Percentiles rank a stretch among this genome's conserved stretches.
These are phyloP conservation scores for Zaprionus inermis DNA, from an alignment of 1,140 invertebrate genomes.

Conservation along the genomic window DNA sequence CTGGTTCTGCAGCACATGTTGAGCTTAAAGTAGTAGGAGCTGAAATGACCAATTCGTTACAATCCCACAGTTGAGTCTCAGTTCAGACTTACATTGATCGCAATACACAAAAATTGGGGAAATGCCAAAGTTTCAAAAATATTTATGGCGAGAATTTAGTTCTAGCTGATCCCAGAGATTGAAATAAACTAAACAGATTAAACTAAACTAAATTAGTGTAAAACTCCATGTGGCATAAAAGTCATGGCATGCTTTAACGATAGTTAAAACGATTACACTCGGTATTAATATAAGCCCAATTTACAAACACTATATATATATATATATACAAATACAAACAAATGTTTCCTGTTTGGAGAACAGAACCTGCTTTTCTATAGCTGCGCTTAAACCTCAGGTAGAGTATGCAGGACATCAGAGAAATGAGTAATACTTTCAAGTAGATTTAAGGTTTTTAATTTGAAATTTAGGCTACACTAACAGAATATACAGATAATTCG, in stretches of 20 bases:
- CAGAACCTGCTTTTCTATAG: no score
- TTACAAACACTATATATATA: no score
- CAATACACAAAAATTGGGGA: conserved; percentile 43
- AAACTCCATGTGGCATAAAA: neutral
- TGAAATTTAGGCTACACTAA: neutral
- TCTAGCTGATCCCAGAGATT: conserved; percentile 21
- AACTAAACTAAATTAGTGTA: neutral
- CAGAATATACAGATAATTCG: neutral
- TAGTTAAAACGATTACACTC: no score
- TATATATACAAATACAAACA: no score
- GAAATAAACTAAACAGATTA: neutral
- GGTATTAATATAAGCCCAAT: no score
- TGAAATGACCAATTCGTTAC: neutral
- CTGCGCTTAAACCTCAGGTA: no score
- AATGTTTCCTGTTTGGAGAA: no score
- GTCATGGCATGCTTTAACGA: conserved; percentile 6
- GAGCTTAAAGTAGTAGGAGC: conserved; percentile 12
- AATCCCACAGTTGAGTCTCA: neutral
- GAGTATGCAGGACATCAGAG: no score
- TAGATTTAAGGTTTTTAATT: neutral
- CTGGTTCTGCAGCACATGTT: conserved; percentile 35
- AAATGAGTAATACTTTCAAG: neutral
- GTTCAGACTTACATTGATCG: conserved; percentile 5
- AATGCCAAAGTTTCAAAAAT: conserved; percentile 20
- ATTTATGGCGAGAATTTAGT: conserved; percentile 20